A percentile compares a stretch with the other conserved stretches of the same genome.
phyloP scores from a whole-genome alignment of 1,140 invertebrate species.

The Zaprionus davidi region DNA sequence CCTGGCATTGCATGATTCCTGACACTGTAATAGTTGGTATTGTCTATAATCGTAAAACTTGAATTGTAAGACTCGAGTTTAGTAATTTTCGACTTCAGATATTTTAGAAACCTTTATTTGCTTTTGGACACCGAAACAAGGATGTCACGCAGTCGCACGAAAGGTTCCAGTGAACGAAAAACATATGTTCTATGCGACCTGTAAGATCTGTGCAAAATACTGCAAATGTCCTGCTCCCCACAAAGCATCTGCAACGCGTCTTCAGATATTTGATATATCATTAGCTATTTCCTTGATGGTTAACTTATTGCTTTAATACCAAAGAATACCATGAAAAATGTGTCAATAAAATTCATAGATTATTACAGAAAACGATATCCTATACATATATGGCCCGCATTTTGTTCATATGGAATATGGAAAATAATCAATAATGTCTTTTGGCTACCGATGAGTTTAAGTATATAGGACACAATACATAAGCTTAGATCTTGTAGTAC shows the following conservation, averaged over 20 bases:
- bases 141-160: constrained; percentile 12
- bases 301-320: not conserved
- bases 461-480: no score
- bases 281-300: not conserved
- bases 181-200: not conserved
- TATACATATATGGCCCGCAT: no score
- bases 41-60: not conserved
- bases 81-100: not conserved
- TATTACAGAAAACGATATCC: no score
- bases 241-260: not conserved
- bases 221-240: not conserved
- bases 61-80: not conserved
- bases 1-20: not conserved
- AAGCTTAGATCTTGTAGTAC: no score
- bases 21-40: not conserved
- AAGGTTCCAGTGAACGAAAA: not conserved
- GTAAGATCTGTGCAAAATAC: constrained; percentile 16
- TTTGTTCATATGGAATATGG: no score
- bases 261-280: not conserved
- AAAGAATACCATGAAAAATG: not conserved
- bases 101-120: constrained; percentile 29
- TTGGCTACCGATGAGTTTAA: no score
- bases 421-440: no score
- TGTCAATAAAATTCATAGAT: not conserved
- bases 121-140: constrained; percentile 27